phyloP scores from a whole-genome alignment of 2,888 invertebrate genomes.

The Prenolepis imparis region DNA sequence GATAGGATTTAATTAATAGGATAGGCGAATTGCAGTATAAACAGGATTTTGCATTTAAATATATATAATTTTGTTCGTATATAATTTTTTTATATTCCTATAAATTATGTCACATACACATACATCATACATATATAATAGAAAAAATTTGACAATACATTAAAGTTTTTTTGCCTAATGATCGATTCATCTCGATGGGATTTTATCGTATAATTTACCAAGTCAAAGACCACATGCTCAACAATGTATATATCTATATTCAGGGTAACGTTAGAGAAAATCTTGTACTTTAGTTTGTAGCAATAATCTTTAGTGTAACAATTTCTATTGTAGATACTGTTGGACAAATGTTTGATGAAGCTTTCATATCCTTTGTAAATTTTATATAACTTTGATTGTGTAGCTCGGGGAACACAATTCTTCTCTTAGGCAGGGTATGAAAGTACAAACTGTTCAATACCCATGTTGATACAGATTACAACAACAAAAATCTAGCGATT shows the following conservation, averaged over 20 bases:
- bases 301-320: constrained; percentile 51
- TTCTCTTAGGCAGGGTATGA: constrained; percentile 48
- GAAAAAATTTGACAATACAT: constrained; percentile 4
- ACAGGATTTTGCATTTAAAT: constrained; percentile 4
- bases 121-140: background rate
- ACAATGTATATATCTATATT: constrained; percentile 73
- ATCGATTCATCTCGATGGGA: constrained; percentile 55
- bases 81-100: constrained; percentile 24
- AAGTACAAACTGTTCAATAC: constrained; percentile 65
- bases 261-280: constrained; percentile 63
- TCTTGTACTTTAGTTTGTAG: constrained; percentile 57
- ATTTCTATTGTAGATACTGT: constrained; percentile 63
- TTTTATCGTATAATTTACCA: constrained; percentile 63
- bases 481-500: background rate
- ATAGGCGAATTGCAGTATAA: background rate
- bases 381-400: constrained; percentile 58
- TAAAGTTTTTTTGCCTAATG: constrained; percentile 67
- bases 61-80: background rate
- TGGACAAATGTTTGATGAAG: constrained; percentile 38
- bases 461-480: background rate
- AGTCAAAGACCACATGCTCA: constrained; percentile 68
- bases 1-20: background rate
- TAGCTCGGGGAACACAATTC: constrained; percentile 15
- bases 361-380: constrained; percentile 62
- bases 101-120: background rate